These are phyloP conservation scores for Hipparchia sbordonii DNA, from an alignment of 2,888 invertebrate genomes.

Conservation along the genomic window DNA sequence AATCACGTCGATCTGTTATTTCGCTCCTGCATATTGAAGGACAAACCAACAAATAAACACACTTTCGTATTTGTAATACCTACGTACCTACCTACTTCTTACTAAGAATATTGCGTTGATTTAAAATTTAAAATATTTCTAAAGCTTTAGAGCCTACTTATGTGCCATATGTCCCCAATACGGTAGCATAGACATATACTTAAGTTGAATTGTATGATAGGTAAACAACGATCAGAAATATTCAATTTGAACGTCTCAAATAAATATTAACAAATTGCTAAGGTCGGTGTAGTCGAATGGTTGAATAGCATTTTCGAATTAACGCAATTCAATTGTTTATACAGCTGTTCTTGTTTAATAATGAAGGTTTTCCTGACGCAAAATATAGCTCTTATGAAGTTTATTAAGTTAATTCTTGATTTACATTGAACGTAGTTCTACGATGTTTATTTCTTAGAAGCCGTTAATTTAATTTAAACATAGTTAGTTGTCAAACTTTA, in stretches of 20 bases:
- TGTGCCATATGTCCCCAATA: too few species aligned
- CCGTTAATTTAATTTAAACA: conserved; percentile 35
- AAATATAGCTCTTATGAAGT: background rate
- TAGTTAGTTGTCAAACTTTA: conserved; percentile 9
- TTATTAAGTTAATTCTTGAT: background rate
- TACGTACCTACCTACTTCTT: too few species aligned
- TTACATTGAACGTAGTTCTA: conserved; percentile 10
- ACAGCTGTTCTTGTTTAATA: conserved; percentile 26
- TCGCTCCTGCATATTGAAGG: too few species aligned
- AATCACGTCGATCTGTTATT: too few species aligned
- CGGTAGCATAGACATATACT: too few species aligned
- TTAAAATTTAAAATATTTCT: too few species aligned
- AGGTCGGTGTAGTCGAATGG: conserved; percentile 23
- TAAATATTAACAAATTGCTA: conserved; percentile 19
- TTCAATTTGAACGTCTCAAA: conserved; percentile 10
- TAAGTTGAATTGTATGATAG: too few species aligned
- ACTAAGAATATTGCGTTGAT: too few species aligned
- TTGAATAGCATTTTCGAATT: conserved; percentile 2
- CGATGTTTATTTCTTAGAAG: conserved; percentile 20
- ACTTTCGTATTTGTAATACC: too few species aligned
- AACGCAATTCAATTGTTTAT: conserved; percentile 27
- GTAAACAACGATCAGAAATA: conserved; percentile 8
- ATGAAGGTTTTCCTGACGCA: conserved; percentile 9
- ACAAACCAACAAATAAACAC: too few species aligned
- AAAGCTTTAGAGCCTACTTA: too few species aligned